phyloP scores from a whole-genome alignment of 2,888 invertebrate species.

The Crematogaster levior region DNA sequence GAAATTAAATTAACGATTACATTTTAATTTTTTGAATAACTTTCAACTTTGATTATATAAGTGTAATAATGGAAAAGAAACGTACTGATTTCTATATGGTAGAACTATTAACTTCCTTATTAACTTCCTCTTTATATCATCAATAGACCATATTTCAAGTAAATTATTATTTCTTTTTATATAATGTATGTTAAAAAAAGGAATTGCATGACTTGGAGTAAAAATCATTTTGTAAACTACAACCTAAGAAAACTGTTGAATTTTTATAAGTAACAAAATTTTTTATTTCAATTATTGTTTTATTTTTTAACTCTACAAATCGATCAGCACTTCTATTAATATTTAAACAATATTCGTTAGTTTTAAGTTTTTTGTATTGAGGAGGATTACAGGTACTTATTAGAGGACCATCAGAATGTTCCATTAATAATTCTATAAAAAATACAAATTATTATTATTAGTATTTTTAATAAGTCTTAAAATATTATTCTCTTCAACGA shows the following conservation, averaged over 20 bases:
- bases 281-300: conserved; percentile 40
- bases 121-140: conserved; percentile 19
- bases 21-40: too few relatives aligned
- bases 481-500: conserved; percentile 51
- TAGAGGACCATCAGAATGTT: conserved; percentile 55
- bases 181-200: conserved; percentile 17
- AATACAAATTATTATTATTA: conserved; percentile 21
- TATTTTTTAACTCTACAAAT: conserved; percentile 24
- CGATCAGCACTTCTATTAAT: conserved; percentile 53
- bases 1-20: too few relatives aligned
- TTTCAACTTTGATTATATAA: neutral
- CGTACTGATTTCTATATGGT: neutral
- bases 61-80: conserved; percentile 29
- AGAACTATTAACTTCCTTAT: conserved; percentile 24
- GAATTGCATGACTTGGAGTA: conserved; percentile 17
- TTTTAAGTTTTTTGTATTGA: conserved; percentile 57
- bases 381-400: conserved; percentile 51
- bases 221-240: conserved; percentile 15
- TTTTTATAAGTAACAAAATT: conserved; percentile 16
- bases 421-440: conserved; percentile 40
- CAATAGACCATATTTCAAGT: conserved; percentile 12
- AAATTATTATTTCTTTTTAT: conserved; percentile 25
- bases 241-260: conserved; percentile 16
- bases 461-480: conserved; percentile 13
- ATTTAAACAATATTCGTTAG: conserved; percentile 54